Evolutionary conservation across 92 coral and sea anemone genomes (phyloP), one percentile per base, ranked within the genome.

Genomic region (Galaxea fascicularis): DNA sequence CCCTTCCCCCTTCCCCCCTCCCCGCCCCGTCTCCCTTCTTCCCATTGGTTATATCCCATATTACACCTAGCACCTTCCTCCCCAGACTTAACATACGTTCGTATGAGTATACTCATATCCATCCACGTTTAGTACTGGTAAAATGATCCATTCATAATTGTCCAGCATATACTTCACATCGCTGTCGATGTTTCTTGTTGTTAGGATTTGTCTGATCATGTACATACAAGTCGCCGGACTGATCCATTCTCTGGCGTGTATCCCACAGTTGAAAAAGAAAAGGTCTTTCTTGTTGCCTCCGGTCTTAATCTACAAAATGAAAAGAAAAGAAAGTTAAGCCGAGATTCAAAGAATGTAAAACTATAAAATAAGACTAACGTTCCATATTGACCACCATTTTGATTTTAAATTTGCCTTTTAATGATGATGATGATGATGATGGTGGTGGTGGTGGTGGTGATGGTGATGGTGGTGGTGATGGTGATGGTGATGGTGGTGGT

Each of bases 191-290:
- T 76, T 82, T 8, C 94, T 77, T 20, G 82, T 90, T 25, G 35
- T 51, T 69, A 95, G 82, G 31, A 95, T 94, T 94, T 95, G 89
- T 47, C 95, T 65, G 76, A 96, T 90, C 91, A 94, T 90, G 86
- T 94, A 96, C 95, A 96, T 91, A 73, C 98, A 96, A 3, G 98
- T 96, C 4, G 98, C 96, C 0, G 98, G 98, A 47, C 96, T 88
- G 53, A 96, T 80, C 98, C 98, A 96, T 57, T 96, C 98, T 41
- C 98, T 92, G 29, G 98, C 98, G 71, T 96, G 98, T 47, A 94
- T 95, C 31, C 98, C 98, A 79, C 98, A 96, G 89, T 94, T 96
- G 54, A 94, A 89, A 80, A 96, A 93, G 82, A 93, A 93, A 28
- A 93, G 65, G 27, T 41, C 47, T 52, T 93, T 86, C 18, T 76